Conservation (phyloP, 2,888 invertebrate species). For the Myopa tessellatipennis region DNA sequence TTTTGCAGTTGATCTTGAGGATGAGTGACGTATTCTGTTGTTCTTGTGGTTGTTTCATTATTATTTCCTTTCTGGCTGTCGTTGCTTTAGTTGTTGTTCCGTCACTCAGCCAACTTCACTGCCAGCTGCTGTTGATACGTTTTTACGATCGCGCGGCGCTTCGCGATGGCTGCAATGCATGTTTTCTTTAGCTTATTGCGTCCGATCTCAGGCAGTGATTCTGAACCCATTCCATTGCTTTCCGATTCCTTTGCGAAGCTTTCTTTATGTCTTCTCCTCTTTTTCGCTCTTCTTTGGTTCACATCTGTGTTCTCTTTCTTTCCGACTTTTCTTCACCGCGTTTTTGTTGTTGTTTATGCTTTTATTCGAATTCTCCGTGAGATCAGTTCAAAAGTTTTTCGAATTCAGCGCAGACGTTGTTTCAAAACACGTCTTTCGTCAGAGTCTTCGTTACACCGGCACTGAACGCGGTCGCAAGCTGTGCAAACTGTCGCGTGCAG, state of each 20-base stretch:
- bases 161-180: neutral
- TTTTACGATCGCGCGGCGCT: constrained; percentile 23
- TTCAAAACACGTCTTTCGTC: neutral
- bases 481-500: constrained; percentile 18
- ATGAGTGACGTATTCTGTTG: constrained; percentile 28
- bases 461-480: neutral
- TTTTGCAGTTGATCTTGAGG: constrained; percentile 19
- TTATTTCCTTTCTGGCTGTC: constrained; percentile 21
- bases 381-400: constrained; percentile 38
- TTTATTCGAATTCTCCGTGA: neutral
- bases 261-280: constrained; percentile 1
- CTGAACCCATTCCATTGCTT: constrained; percentile 9
- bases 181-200: constrained; percentile 5
- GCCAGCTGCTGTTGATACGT: constrained; percentile 3
- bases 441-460: constrained; percentile 16
- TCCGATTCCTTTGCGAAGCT: neutral
- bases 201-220: constrained; percentile 18
- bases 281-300: neutral
- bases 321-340: neutral
- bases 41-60: neutral
- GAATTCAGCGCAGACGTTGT: constrained; percentile 10
- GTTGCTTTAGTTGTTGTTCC: constrained; percentile 20
- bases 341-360: neutral
- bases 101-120: neutral
- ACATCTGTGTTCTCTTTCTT: neutral